phyloP scores from a whole-genome alignment of 2,797 vertebrate species.

The Cossypha niveicapilla region DNA sequence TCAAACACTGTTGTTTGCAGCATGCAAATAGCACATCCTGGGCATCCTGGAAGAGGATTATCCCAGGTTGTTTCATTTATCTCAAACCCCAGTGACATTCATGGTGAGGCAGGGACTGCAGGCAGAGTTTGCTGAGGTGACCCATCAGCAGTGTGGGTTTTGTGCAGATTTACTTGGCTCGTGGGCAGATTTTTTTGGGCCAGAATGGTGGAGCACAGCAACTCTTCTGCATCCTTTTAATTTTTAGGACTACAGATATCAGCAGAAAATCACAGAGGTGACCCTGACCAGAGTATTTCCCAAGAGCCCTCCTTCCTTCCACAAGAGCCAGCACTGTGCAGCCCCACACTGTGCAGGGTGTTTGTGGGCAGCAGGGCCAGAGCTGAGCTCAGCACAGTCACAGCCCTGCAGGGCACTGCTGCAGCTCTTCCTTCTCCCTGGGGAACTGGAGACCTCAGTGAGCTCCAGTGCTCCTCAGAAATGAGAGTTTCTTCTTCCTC shows the following conservation, averaged over 20 bases:
- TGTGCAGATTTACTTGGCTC: slow-evolving; percentile 77
- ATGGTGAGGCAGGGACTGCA: neutral
- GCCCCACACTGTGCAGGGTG: neutral
- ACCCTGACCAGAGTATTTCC: neutral
- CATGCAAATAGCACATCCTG: neutral
- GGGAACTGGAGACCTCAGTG: slow-evolving; percentile 76
- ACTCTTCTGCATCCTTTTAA: slow-evolving; percentile 81
- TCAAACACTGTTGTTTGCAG: neutral
- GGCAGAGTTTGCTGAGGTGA: neutral
- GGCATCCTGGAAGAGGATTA: neutral
- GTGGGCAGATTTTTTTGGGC: slow-evolving; percentile 69
- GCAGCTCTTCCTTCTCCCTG: slow-evolving; percentile 7
- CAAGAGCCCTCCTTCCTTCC: neutral
- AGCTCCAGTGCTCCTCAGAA: slow-evolving; percentile 81
- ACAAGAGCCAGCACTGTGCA: fast-evolving
- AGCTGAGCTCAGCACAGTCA: fast-evolving
- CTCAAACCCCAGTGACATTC: neutral
- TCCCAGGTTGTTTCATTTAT: neutral
- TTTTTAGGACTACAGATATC: slow-evolving; percentile 69
- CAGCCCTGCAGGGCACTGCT: neutral
- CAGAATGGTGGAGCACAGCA: slow-evolving; percentile 73
- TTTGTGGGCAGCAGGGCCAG: neutral
- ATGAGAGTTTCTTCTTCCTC: slow-evolving; percentile 67
- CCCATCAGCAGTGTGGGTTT: neutral
- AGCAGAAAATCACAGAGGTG: slow-evolving; percentile 74